Evolutionary conservation across 2,797 vertebrate species (phyloP).

Genomic region (Microctenopoma steveboyesi): DNA sequence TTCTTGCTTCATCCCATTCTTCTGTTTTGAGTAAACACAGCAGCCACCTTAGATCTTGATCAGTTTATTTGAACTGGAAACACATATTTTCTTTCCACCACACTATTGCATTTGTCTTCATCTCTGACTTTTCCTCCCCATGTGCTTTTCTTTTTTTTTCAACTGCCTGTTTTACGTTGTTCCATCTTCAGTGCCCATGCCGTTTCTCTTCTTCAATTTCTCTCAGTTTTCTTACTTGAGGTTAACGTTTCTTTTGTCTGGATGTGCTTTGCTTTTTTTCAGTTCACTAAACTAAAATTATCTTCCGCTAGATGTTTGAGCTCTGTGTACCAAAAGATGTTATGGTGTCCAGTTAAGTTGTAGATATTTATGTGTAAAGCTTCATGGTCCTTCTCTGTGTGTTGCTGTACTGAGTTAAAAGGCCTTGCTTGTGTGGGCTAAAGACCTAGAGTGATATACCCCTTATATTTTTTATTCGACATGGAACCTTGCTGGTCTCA

Average conservation of each 20-base stretch:
- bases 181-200: conserved; percentile 30
- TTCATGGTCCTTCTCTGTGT: neutral
- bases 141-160: conserved; percentile 42
- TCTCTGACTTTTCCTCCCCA: conserved; percentile 49
- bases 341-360: neutral
- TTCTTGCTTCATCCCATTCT: conserved; percentile 35
- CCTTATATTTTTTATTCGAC: conserved; percentile 24
- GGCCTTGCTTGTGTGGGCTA: conserved; percentile 25
- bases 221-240: conserved; percentile 46
- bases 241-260: conserved; percentile 41
- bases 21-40: conserved; percentile 41
- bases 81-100: conserved; percentile 42
- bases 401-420: conserved; percentile 38
- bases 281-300: conserved; percentile 13
- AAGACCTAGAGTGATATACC: conserved; percentile 1
- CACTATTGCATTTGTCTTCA: conserved; percentile 66
- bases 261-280: conserved; percentile 2
- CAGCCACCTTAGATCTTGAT: conserved; percentile 50
- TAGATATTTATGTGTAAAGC: neutral
- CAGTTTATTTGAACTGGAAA: conserved; percentile 64
- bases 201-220: conserved; percentile 49
- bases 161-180: conserved; percentile 56
- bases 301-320: conserved; percentile 6
- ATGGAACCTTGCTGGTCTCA: conserved; percentile 40
- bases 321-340: conserved; percentile 8